Evolutionary conservation across 2,888 invertebrate genomes (phyloP).

Genomic region (Nebria brevicollis): DNA sequence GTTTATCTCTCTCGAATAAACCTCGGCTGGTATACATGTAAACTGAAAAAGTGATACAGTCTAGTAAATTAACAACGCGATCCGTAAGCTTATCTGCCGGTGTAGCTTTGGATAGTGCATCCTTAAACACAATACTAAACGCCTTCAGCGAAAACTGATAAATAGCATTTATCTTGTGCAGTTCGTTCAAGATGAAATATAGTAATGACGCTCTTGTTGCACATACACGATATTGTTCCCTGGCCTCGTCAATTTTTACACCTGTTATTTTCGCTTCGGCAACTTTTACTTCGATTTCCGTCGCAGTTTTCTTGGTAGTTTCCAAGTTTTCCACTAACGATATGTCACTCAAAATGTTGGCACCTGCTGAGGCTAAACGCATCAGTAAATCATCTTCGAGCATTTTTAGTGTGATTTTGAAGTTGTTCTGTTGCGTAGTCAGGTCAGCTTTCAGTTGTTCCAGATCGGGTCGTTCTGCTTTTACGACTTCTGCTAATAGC

Average conservation of each 20-base stretch:
- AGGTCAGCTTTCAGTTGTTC: constrained; percentile 83
- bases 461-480: constrained; percentile 90
- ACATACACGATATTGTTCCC: constrained; percentile 87
- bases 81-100: constrained; percentile 75
- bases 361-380: constrained; percentile 88
- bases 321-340: constrained; percentile 92
- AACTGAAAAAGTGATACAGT: constrained; percentile 87
- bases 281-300: constrained; percentile 88
- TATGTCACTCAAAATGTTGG: constrained; percentile 90
- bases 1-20: constrained; percentile 90
- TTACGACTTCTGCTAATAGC: constrained; percentile 91
- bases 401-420: constrained; percentile 89
- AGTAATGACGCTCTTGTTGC: constrained; percentile 88
- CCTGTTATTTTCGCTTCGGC: constrained; percentile 87
- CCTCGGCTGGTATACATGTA: constrained; percentile 90
- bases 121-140: constrained; percentile 90
- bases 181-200: constrained; percentile 92
- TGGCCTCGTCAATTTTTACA: constrained; percentile 88
- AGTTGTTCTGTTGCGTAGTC: constrained; percentile 93
- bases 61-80: constrained; percentile 81
- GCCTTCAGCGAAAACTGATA: constrained; percentile 97
- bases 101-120: constrained; percentile 78
- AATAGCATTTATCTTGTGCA: constrained; percentile 92
- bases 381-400: constrained; percentile 92
- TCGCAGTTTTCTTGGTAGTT: constrained; percentile 91